Percentiles rank a stretch among this genome's conserved stretches.
Conservation (phyloP, 2,113 vertebrate genomes). For the Tor tambroides region DNA sequence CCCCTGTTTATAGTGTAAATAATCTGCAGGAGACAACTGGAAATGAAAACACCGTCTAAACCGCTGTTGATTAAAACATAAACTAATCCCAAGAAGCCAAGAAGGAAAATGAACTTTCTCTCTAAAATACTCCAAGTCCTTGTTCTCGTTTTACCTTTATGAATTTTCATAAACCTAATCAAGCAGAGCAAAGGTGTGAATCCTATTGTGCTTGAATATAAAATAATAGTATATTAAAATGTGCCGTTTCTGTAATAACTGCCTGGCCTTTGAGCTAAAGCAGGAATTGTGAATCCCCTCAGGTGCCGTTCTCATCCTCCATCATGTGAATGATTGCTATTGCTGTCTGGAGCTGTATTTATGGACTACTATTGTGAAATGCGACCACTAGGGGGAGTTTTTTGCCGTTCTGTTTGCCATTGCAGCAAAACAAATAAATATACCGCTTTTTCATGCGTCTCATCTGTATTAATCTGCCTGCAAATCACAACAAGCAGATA, state of each 20-base stretch:
- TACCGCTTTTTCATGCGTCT: background rate
- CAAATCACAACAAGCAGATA: slow-evolving; percentile 39
- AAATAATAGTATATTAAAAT: slow-evolving; percentile 3
- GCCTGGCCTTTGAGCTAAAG: slow-evolving; percentile 19
- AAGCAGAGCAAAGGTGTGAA: background rate
- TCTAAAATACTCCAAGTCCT: background rate
- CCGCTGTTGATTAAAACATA: slow-evolving; percentile 18
- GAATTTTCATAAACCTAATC: background rate
- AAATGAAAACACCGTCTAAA: slow-evolving; percentile 32
- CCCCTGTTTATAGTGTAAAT: slow-evolving; percentile 49
- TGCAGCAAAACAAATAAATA: slow-evolving; percentile 21
- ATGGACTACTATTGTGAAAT: background rate
- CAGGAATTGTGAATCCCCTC: slow-evolving; percentile 19
- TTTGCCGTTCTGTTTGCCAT: background rate
- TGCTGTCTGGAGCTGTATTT: slow-evolving; percentile 22
- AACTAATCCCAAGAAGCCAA: background rate
- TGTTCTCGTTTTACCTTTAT: background rate
- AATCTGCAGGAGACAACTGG: slow-evolving; percentile 6
- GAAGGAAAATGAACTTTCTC: background rate
- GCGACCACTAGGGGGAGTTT: slow-evolving; percentile 52
- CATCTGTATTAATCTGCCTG: slow-evolving; percentile 41
- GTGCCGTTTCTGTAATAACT: slow-evolving; percentile 2
- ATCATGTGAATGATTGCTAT: slow-evolving; percentile 51
- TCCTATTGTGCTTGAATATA: background rate
- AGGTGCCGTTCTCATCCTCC: slow-evolving; percentile 1